A percentile compares a stretch with the other conserved stretches of the same genome.
Conservation (phyloP, 2,797 vertebrate species). For the Poecilia gillii region DNA sequence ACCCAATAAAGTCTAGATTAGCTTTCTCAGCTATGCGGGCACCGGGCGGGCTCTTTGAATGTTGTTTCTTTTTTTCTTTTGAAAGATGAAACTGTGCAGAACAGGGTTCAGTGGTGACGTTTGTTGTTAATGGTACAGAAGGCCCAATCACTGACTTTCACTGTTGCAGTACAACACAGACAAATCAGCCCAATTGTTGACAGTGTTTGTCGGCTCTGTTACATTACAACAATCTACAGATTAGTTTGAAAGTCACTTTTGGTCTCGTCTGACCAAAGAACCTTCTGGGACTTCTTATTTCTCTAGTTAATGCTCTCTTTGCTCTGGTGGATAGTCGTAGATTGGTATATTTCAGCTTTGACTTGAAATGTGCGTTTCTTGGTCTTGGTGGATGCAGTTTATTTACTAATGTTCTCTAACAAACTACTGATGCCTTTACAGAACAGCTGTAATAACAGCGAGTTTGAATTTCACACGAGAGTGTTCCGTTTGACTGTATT, state of each 20-base stretch:
- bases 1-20: constrained; percentile 11
- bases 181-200: constrained; percentile 55
- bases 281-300: not conserved
- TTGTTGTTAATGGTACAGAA: constrained; percentile 62
- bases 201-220: constrained; percentile 4
- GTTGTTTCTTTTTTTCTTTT: constrained; percentile 29
- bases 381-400: not conserved
- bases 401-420: not conserved
- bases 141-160: constrained; percentile 62
- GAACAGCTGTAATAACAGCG: too few species aligned
- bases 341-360: not conserved
- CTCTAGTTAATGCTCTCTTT: not conserved
- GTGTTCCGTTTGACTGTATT: not conserved
- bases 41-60: constrained; percentile 49
- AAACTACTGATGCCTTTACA: not conserved
- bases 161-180: constrained; percentile 60
- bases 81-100: constrained; percentile 47
- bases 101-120: constrained; percentile 60
- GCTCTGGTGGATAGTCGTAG: not conserved
- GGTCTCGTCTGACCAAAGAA: not conserved
- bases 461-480: not conserved
- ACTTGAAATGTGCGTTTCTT: not conserved
- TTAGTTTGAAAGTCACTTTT: not conserved
- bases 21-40: constrained; percentile 37
- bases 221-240: not conserved